A percentile compares a stretch with the other conserved stretches of the same genome.
phyloP scores from a whole-genome alignment of 92 coral and sea anemone species.

The Palythoa grandiflora region DNA sequence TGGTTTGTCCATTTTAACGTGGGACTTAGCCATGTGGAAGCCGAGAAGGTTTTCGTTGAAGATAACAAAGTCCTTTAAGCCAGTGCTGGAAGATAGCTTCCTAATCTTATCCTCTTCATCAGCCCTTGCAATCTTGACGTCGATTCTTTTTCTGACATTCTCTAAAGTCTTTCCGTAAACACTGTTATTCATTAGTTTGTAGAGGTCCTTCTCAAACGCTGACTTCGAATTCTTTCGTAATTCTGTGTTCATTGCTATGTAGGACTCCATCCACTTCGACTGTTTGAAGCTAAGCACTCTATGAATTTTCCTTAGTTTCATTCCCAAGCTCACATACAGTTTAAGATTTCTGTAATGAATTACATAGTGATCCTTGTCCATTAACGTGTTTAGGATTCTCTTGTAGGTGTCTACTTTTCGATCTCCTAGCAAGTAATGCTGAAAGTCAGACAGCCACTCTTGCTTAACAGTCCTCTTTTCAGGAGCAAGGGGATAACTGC shows the following conservation, averaged over 20 bases:
- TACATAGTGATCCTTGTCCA: constrained; percentile 11
- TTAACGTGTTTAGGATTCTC: neutral
- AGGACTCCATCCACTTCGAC: constrained; percentile 33
- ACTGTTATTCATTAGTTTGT: too few relatives aligned
- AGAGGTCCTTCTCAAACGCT: constrained; percentile 48
- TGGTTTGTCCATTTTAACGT: too few relatives aligned
- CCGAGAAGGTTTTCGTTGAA: too few relatives aligned
- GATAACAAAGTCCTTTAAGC: too few relatives aligned
- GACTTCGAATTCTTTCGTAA: constrained; percentile 17
- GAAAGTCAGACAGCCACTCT: neutral
- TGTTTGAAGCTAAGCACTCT: constrained; percentile 47
- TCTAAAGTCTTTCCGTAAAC: constrained; percentile 42
- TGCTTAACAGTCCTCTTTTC: neutral
- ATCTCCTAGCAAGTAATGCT: too few relatives aligned
- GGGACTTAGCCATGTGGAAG: too few relatives aligned
- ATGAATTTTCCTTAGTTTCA: constrained; percentile 32
- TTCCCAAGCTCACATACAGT: constrained; percentile 24
- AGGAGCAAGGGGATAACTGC: neutral
- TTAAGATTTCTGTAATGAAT: constrained; percentile 38
- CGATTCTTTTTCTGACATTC: constrained; percentile 38
- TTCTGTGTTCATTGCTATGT: constrained; percentile 35
- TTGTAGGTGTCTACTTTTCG: too few relatives aligned
- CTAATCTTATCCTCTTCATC: too few relatives aligned
- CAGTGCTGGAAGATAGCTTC: too few relatives aligned
- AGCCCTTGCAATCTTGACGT: too few relatives aligned